These are phyloP conservation scores for Maniola hyperantus DNA, from an alignment of 2,888 invertebrate species.

Conservation along the genomic window DNA sequence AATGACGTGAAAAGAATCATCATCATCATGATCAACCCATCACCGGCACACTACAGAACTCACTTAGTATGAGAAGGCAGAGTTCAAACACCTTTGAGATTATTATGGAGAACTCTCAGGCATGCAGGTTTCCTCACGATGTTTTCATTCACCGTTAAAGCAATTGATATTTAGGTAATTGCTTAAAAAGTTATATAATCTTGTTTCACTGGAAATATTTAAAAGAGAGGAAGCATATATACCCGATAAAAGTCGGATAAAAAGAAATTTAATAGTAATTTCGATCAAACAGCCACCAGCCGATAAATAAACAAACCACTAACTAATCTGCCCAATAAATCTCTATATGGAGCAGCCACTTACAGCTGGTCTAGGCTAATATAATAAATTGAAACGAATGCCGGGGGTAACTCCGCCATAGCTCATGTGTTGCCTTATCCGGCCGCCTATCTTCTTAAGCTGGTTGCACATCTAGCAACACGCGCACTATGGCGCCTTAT, in stretches of 20 bases:
- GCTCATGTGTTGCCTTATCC: slow-evolving; percentile 41
- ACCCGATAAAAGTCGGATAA: not conserved
- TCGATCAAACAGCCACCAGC: slow-evolving; percentile 26
- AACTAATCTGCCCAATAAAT: slow-evolving; percentile 40
- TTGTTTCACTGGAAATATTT: too few species aligned
- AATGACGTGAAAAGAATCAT: not conserved
- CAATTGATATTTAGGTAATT: too few species aligned
- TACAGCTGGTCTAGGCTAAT: slow-evolving; percentile 42
- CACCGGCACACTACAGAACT: too few species aligned
- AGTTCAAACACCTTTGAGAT: too few species aligned
- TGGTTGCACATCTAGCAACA: not conserved
- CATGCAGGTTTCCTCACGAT: too few species aligned
- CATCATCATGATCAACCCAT: too few species aligned
- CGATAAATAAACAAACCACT: slow-evolving; percentile 32
- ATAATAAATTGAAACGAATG: slow-evolving; percentile 43
- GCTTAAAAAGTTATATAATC: too few species aligned
- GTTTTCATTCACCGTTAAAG: too few species aligned
- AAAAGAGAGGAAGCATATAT: not conserved
- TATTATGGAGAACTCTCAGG: too few species aligned
- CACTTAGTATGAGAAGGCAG: too few species aligned
- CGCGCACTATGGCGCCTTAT: too few species aligned
- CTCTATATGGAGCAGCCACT: slow-evolving; percentile 41
- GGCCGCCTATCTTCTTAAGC: slow-evolving; percentile 40
- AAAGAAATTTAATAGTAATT: slow-evolving; percentile 17
- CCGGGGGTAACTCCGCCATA: slow-evolving; percentile 40